Percentiles rank a stretch among this genome's conserved stretches.
These are phyloP conservation scores for Drosophila serrata DNA, from an alignment of 1,140 invertebrate species.

Conservation along the genomic window DNA sequence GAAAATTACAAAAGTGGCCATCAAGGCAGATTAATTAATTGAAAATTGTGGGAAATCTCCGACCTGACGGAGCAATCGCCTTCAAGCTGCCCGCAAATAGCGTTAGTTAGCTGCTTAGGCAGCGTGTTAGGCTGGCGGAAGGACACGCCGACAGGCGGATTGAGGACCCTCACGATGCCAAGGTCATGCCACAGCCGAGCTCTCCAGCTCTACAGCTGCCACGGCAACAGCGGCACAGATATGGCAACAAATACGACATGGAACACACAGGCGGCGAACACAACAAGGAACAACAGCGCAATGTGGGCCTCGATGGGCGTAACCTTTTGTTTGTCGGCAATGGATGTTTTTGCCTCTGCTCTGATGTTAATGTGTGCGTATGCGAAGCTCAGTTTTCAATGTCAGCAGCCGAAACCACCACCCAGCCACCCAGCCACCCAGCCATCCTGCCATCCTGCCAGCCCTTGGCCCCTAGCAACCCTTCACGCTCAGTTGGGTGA, in stretches of 20 bases:
- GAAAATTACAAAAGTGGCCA: slow-evolving; percentile 19
- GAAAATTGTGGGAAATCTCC: slow-evolving; percentile 20
- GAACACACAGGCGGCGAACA: slow-evolving; percentile 9
- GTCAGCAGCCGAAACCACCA: slow-evolving; percentile 59
- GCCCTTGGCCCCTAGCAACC: neutral
- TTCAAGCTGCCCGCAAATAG: slow-evolving; percentile 29
- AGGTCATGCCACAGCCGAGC: slow-evolving; percentile 46
- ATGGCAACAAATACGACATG: slow-evolving; percentile 36
- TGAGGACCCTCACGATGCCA: slow-evolving; percentile 56
- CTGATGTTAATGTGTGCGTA: slow-evolving; percentile 46
- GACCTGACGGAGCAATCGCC: slow-evolving; percentile 2
- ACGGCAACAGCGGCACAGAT: slow-evolving; percentile 12
- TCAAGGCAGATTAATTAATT: slow-evolving; percentile 36
- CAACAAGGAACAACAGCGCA: slow-evolving; percentile 37
- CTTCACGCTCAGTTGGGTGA: slow-evolving; percentile 27
- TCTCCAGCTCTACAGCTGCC: slow-evolving; percentile 15
- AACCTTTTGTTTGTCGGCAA: slow-evolving; percentile 69
- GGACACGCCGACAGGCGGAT: slow-evolving; percentile 59
- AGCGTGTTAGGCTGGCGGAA: slow-evolving; percentile 36
- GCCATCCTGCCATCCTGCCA: neutral
- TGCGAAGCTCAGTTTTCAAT: slow-evolving; percentile 73
- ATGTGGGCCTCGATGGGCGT: slow-evolving; percentile 66
- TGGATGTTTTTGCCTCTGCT: slow-evolving; percentile 23
- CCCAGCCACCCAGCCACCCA: neutral
- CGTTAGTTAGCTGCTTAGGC: slow-evolving; percentile 49